Evolutionary conservation across 2,797 vertebrate genomes (phyloP).

Genomic region (Megalops cyprinoides): DNA sequence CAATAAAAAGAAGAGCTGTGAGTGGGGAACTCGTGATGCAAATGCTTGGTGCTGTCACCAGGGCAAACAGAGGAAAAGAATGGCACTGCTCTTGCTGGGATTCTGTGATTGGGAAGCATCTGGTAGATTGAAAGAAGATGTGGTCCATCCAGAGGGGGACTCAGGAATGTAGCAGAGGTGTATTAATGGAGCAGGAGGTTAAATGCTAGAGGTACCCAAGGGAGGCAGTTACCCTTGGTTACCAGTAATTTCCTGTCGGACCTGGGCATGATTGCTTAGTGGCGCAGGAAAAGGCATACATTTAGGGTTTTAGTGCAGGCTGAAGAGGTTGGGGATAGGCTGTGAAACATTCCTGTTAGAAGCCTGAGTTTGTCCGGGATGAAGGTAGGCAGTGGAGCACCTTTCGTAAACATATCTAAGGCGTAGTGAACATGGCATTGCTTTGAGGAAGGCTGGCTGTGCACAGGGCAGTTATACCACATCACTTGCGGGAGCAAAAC

Average conservation of each 20-base stretch:
- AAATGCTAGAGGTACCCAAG: slow-evolving; percentile 60
- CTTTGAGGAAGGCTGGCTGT: no score
- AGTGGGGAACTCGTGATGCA: slow-evolving; percentile 37
- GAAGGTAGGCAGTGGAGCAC: background rate
- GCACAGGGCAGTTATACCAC: background rate
- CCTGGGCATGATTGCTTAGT: background rate
- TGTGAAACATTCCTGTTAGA: background rate
- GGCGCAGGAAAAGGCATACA: slow-evolving; percentile 51
- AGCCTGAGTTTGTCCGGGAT: background rate
- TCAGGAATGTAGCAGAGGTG: background rate
- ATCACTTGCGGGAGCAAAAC: background rate
- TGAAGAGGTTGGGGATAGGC: slow-evolving; percentile 24
- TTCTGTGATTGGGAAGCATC: background rate
- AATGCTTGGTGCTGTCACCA: background rate
- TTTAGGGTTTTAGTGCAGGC: slow-evolving; percentile 21
- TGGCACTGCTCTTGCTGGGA: background rate
- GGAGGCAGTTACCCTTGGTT: slow-evolving; percentile 72
- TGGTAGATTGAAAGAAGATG: background rate
- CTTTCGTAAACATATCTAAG: background rate
- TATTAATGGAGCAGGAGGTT: slow-evolving; percentile 42
- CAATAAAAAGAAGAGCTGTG: slow-evolving; percentile 45
- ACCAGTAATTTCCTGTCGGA: slow-evolving; percentile 48
- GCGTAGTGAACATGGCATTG: no score
- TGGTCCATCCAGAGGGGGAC: background rate
- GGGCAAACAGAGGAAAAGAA: background rate